Base-by-base conservation (phyloP, 2,797 vertebrate genomes). In the Bovichtus diacanthus region DNA sequence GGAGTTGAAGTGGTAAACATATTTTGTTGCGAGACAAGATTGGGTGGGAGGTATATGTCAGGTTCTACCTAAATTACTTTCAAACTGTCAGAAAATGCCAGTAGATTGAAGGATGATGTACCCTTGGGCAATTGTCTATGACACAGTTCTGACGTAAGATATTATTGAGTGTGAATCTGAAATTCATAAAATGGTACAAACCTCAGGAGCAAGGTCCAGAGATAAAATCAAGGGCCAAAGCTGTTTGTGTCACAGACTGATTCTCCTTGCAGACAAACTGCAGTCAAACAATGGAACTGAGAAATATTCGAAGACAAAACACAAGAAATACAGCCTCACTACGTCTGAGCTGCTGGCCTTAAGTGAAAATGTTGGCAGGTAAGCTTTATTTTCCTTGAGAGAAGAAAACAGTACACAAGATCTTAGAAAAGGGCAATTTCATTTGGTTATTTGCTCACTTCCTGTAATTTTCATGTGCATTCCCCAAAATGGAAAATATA, bases 181-280 rank as follows among this genome's bases (percentile, higher is more conserved):
- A 53, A 27, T 68, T 46, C 44, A 59, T 34, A 51, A 36, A 49
- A 71, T 71, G 27, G 60, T 34, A 15, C 41, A 34, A 2, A 34
- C 34, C 31, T 34, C 31, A 60, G n/a, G 21, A 43, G 38, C 4
- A 25, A 49, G 19, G 51, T 68, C 39, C 43, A 25, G 27, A 66
- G 49, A 73, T 59, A 18, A 36, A 76, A 76, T 63, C 60, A 47
- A 46, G n/a, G 61, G 38, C 58, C 49, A 70, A 53, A 72, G 39
- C 54, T 53, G 59, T 69, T 44, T 41, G 2, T 63, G 39, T 64
- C 34, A 51, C 39, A 65, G 29, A 23, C 50, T 31, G n/a, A 68
- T 31, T 81, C 64, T 54, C 15, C 4, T 29, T 38, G 29, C 46
- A 55, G 9, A 50, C 5, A 49, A 68, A 78, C 9, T 66, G n/a